Base-by-base conservation (phyloP, 2,888 invertebrate genomes). In the Lasioglossum villosulum region DNA sequence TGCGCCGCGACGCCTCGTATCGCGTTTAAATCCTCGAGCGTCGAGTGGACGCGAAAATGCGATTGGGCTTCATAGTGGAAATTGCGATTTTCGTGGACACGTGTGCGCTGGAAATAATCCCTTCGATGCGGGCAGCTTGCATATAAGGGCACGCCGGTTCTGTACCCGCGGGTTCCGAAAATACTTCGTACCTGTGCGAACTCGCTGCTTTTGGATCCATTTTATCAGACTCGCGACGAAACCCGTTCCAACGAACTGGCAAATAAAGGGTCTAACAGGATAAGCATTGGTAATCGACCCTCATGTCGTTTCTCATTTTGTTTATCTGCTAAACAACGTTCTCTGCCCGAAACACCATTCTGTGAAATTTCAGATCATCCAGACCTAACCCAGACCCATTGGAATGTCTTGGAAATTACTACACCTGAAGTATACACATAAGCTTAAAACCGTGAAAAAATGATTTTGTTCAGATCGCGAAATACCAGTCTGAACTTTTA, bases 11-110 rank as follows among this genome's bases (percentile, higher is more conserved):
- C 68, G 63, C 37, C 48, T 68, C 73, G 70, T 48, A 71, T 71
- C 75, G 84, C 80, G 88, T 80, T 80, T 85, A 87, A 87, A 85
- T 88, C 82, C 82, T 84, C 59, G 75, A 19, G 72, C 59, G 72
- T 6, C 34, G 45, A 10, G 34, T 76, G 76, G 42, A 70, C 70
- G n/a, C 70, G 70, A 39, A 70, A 70, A 70, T n/a, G 70, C 70
- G 70, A 70, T 70, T 39, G 39, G n/a, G 14, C 70, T 68, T 37
- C 68, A 37, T 37, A 23, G 37, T 70, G 70, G 70, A 70, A 70
- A 70, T 70, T n/a, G 73, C 73, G 73, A 73, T 73, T 70, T n/a
- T 39, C 48, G 48, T 14, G 27, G 73, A 70, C 70, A 70, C 70
- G 70, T 70, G 39, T 37, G 39, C 70, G 23, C 70, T 10, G 37